Conservation (phyloP, 2,797 vertebrate genomes). For the Lepilemur ruficaudatus region DNA sequence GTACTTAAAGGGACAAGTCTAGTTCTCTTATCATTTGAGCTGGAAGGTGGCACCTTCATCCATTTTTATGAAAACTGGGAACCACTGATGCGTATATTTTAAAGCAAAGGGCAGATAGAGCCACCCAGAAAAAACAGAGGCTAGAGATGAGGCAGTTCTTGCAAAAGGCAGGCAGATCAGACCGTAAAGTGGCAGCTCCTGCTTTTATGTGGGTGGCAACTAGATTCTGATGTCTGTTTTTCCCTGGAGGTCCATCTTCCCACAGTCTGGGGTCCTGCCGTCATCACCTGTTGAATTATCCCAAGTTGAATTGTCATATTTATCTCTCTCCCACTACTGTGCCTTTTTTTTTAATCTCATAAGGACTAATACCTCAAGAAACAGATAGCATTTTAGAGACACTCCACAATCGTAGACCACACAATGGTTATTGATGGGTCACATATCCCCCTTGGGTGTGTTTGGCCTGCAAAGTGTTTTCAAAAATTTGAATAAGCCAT, state of each 20-base stretch:
- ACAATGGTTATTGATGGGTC: rapidly evolving
- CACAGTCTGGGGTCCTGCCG: no score
- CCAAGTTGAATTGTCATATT: no score
- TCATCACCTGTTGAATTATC: no score
- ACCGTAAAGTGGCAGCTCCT: background rate
- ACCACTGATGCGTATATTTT: background rate
- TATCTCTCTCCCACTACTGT: background rate
- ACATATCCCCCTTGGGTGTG: no score
- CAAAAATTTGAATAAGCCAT: background rate
- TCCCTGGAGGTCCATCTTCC: background rate
- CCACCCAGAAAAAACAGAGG: background rate
- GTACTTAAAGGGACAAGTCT: background rate
- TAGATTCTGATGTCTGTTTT: background rate
- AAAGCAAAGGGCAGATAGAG: background rate
- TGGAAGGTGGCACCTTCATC: background rate
- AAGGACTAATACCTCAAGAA: background rate
- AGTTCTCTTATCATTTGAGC: background rate
- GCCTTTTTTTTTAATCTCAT: background rate
- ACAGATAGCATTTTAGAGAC: rapidly evolving
- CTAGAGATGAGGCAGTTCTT: rapidly evolving
- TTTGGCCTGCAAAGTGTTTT: background rate
- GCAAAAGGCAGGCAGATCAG: no score
- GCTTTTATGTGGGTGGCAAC: background rate
- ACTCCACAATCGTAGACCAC: rapidly evolving
- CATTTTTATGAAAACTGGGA: background rate